Conservation (phyloP, 2,113 vertebrate genomes). For the Mirounga angustirostris region DNA sequence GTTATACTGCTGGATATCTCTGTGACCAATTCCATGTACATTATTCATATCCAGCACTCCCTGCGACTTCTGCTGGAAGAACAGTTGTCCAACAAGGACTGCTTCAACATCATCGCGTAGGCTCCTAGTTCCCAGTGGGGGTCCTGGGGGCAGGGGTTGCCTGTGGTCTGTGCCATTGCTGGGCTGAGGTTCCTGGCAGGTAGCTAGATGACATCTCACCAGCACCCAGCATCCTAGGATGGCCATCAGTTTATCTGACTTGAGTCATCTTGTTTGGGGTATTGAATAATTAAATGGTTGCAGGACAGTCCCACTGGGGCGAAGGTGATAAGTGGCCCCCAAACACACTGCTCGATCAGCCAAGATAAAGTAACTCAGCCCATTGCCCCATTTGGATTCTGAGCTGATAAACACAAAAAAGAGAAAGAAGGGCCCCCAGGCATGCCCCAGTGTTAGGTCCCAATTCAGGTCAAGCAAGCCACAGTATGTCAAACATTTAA, state of each 20-base stretch:
- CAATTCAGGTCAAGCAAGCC: neutral
- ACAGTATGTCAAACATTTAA: neutral
- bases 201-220: rapidly evolving
- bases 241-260: conserved; percentile 45
- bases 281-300: conserved; percentile 75
- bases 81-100: conserved; percentile 89
- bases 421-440: neutral
- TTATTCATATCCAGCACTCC: conserved; percentile 89
- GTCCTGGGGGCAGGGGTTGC: rapidly evolving
- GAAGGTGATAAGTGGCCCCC: conserved; percentile 72
- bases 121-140: neutral
- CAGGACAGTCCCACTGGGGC: conserved; percentile 48
- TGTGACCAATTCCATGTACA: conserved; percentile 82
- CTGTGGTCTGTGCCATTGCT: rapidly evolving
- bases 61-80: conserved; percentile 91
- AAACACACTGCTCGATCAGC: conserved; percentile 57
- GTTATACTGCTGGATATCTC: conserved; percentile 91
- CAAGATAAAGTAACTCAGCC: conserved; percentile 60
- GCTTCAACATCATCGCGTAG: conserved; percentile 91
- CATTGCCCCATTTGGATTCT: conserved; percentile 62
- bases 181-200: neutral
- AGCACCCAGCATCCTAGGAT: neutral
- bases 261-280: conserved; percentile 31
- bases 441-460: neutral
- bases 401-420: neutral